Evolutionary conservation across 2,797 vertebrate species (phyloP).

Genomic region (Rhinatrema bivittatum): DNA sequence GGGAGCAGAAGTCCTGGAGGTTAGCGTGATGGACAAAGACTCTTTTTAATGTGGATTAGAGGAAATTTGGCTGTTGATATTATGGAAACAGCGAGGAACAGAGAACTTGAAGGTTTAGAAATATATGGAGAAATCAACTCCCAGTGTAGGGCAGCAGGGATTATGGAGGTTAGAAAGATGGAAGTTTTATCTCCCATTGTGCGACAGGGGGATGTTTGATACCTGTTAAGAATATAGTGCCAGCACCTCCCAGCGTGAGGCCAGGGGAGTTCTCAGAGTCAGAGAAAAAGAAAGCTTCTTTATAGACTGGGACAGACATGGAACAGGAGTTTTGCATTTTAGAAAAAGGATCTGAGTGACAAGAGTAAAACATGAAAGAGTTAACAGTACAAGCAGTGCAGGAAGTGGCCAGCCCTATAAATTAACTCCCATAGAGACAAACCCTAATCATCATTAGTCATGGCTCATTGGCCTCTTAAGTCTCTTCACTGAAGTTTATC

Average conservation of each 20-base stretch:
- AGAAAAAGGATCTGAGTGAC: fast-evolving
- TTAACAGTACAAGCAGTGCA: slow-evolving; percentile 37
- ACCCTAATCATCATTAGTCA: slow-evolving; percentile 81
- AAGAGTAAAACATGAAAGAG: slow-evolving; percentile 33
- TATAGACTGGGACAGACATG: too few species aligned
- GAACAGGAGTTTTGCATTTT: background rate
- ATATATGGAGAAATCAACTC: background rate
- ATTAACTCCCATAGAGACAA: slow-evolving; percentile 60
- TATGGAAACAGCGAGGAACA: too few species aligned
- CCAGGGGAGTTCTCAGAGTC: too few species aligned
- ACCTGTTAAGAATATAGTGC: too few species aligned
- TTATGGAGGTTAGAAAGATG: fast-evolving
- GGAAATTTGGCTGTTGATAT: too few species aligned
- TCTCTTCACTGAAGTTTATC: slow-evolving; percentile 66
- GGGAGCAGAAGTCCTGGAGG: too few species aligned
- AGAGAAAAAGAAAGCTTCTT: too few species aligned
- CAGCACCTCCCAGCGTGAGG: too few species aligned
- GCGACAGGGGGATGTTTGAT: fast-evolving
- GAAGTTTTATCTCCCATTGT: fast-evolving
- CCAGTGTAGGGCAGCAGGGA: background rate
- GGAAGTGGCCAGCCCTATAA: slow-evolving; percentile 50
- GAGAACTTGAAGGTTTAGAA: too few species aligned
- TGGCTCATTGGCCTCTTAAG: slow-evolving; percentile 70
- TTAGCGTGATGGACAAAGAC: too few species aligned
- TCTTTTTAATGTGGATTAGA: too few species aligned